A percentile compares a stretch with the other conserved stretches of the same genome.
These are phyloP conservation scores for Acronicta alni DNA, from an alignment of 2,888 invertebrate genomes.

Conservation along the genomic window DNA sequence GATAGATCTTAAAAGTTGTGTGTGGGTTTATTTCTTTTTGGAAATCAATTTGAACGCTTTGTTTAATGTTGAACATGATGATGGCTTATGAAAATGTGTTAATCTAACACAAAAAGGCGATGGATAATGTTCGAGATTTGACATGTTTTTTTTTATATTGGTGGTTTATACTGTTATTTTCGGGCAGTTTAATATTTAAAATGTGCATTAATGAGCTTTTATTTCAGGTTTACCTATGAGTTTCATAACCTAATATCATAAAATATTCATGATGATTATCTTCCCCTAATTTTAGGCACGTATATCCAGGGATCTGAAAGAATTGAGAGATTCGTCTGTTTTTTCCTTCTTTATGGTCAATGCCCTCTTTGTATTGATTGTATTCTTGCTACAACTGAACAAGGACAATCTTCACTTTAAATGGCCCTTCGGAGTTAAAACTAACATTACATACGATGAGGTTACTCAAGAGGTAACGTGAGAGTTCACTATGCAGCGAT, in stretches of 20 bases:
- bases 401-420: constrained; percentile 98
- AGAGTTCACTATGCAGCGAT: constrained; percentile 80
- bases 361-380: constrained; percentile 99
- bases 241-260: constrained; percentile 39
- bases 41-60: no score
- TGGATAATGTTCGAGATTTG: no score
- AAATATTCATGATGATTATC: constrained; percentile 63
- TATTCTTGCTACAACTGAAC: constrained; percentile 99
- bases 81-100: not conserved
- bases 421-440: constrained; percentile 98
- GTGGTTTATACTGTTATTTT: not conserved
- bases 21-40: no score
- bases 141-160: no score
- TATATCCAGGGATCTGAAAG: constrained; percentile 97
- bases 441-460: constrained; percentile 97
- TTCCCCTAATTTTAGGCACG: constrained; percentile 93
- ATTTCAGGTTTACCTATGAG: constrained; percentile 63
- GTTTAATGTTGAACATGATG: no score
- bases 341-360: constrained; percentile 99
- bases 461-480: constrained; percentile 96
- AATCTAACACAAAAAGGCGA: no score
- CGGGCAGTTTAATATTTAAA: not conserved
- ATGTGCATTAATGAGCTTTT: constrained; percentile 55
- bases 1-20: not conserved
- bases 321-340: constrained; percentile 97